A percentile compares a stretch with the other conserved stretches of the same genome.
Conservation (phyloP, 2,888 invertebrate genomes). For the Nycteola revayana region DNA sequence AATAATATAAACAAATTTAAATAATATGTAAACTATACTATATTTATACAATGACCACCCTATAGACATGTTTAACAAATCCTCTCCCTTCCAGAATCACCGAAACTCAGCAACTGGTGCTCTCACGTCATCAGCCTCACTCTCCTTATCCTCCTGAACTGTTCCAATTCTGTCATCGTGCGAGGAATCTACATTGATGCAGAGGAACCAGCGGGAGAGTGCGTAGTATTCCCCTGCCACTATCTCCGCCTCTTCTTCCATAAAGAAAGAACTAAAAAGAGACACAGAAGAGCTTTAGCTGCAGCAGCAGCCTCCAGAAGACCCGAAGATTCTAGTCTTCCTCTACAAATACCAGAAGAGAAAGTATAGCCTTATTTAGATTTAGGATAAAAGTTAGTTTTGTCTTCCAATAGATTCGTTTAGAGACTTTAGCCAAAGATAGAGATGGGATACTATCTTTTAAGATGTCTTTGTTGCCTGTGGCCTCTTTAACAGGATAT, state of each 20-base stretch:
- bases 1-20: too few relatives aligned
- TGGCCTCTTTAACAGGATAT: too few relatives aligned
- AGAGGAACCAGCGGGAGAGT: conserved; percentile 90
- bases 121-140: conserved; percentile 89
- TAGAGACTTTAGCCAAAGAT: too few relatives aligned
- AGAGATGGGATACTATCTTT: too few relatives aligned
- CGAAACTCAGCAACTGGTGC: conserved; percentile 89
- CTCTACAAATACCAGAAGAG: conserved; percentile 65
- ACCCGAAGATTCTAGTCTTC: conserved; percentile 61
- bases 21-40: too few relatives aligned
- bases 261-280: conserved; percentile 84
- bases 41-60: too few relatives aligned
- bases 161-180: conserved; percentile 93
- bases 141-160: conserved; percentile 89
- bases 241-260: conserved; percentile 90
- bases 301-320: conserved; percentile 55
- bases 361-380: conserved; percentile 52
- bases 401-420: too few relatives aligned
- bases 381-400: too few relatives aligned
- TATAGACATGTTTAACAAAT: too few relatives aligned
- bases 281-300: conserved; percentile 61
- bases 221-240: conserved; percentile 92
- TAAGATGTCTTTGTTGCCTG: too few relatives aligned
- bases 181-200: conserved; percentile 94
- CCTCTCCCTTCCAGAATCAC: conserved; percentile 84